A percentile compares a stretch with the other conserved stretches of the same genome.
phyloP scores from a whole-genome alignment of 2,797 vertebrate genomes.

The Pampus argenteus region DNA sequence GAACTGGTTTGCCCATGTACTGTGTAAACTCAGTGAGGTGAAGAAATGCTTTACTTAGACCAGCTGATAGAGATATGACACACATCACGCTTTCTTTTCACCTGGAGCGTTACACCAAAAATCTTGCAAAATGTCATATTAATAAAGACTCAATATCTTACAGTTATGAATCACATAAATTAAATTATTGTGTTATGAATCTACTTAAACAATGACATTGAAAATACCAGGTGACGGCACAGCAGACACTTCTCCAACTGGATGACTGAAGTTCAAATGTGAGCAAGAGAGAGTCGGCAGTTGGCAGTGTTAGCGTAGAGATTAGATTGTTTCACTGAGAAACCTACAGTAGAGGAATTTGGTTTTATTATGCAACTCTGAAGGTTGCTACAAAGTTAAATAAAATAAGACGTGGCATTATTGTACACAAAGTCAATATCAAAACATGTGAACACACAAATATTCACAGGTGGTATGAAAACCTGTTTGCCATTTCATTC shows the following conservation, averaged over 20 bases:
- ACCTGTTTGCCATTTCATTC: background rate
- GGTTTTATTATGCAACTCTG: background rate
- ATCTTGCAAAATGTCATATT: constrained; percentile 11
- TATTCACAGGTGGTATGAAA: background rate
- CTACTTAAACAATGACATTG: background rate
- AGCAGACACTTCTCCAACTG: constrained; percentile 8
- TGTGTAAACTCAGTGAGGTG: constrained; percentile 10
- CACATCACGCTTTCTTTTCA: background rate
- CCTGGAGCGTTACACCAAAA: background rate
- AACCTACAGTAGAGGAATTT: background rate
- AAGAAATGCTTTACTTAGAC: constrained; percentile 26
- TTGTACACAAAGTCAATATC: background rate
- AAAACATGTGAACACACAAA: background rate
- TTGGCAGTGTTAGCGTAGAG: constrained; percentile 16
- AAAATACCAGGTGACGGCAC: constrained; percentile 2
- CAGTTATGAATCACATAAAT: constrained; percentile 38
- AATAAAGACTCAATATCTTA: constrained; percentile 55
- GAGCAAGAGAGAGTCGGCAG: constrained; percentile 25
- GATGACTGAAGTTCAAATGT: constrained; percentile 26
- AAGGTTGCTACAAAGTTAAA: background rate
- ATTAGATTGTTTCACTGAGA: too few relatives aligned
- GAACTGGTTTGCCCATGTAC: constrained; percentile 22
- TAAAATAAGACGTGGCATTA: background rate
- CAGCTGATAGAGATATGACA: constrained; percentile 42
- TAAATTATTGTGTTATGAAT: constrained; percentile 6